Percentiles rank a stretch among this genome's conserved stretches.
Evolutionary conservation across 2,797 vertebrate species (phyloP).

Genomic region (Apogon talboti): DNA sequence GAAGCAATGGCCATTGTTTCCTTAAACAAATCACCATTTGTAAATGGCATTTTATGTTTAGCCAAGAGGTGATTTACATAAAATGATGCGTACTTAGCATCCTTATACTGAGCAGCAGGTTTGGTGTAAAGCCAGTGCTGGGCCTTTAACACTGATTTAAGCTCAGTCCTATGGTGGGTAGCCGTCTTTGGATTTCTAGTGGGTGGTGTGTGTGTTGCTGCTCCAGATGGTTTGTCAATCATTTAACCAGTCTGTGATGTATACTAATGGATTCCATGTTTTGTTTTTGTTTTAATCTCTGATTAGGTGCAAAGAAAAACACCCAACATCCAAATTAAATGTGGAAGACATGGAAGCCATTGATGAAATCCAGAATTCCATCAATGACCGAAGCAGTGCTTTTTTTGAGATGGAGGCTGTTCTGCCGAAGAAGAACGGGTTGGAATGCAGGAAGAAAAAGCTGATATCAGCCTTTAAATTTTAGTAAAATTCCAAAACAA

Average conservation of each 20-base stretch:
- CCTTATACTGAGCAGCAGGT: too few relatives aligned
- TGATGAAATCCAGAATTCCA: conserved; percentile 84
- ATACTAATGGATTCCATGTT: background rate
- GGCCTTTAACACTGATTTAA: too few relatives aligned
- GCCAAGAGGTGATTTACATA: too few relatives aligned
- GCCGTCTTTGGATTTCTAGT: too few relatives aligned
- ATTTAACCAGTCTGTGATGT: background rate
- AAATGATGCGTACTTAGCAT: too few relatives aligned
- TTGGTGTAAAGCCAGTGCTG: too few relatives aligned
- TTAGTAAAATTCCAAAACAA: background rate
- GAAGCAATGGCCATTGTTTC: too few relatives aligned
- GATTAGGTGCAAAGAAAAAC: conserved; percentile 84
- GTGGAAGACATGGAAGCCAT: conserved; percentile 74
- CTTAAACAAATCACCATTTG: too few relatives aligned
- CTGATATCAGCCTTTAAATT: background rate
- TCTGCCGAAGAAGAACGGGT: conserved; percentile 96
- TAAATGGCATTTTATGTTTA: too few relatives aligned
- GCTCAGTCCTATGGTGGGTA: too few relatives aligned
- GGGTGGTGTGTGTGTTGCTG: too few relatives aligned
- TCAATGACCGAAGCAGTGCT: conserved; percentile 85
- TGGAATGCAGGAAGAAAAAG: background rate
- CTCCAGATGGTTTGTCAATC: background rate
- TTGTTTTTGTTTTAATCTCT: background rate
- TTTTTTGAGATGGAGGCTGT: conserved; percentile 98
- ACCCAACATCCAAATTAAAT: conserved; percentile 16